Conservation (phyloP, 2,113 vertebrate species). For the Phalacrocorax aristotelis region DNA sequence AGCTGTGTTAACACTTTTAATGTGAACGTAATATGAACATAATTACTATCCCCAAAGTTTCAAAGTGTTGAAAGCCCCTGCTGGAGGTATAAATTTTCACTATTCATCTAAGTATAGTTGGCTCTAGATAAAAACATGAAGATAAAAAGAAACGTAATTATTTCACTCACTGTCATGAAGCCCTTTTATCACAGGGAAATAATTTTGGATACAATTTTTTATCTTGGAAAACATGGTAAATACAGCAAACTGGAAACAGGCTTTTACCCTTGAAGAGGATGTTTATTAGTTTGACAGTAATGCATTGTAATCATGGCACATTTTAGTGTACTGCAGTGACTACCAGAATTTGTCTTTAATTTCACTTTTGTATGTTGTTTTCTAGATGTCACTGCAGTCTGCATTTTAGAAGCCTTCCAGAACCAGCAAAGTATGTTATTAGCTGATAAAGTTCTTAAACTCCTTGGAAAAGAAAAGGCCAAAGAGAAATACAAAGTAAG, state of each 20-base stretch:
- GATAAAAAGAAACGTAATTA: background rate
- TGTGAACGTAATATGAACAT: accelerated
- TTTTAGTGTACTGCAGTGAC: background rate
- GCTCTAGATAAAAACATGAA: background rate
- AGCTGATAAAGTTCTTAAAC: constrained; percentile 97
- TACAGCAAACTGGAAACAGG: background rate
- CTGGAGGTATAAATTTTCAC: background rate
- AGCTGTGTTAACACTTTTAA: background rate
- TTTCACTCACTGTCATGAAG: background rate
- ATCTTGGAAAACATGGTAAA: background rate
- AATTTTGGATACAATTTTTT: background rate
- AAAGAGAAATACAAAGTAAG: constrained; percentile 98
- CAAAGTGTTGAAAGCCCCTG: background rate
- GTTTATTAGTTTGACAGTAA: background rate
- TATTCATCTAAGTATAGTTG: background rate
- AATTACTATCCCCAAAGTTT: background rate
- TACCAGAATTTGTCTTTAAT: background rate
- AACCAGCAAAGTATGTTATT: constrained; percentile 98
- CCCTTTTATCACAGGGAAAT: background rate
- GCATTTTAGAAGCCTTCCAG: constrained; percentile 98
- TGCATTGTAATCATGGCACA: background rate
- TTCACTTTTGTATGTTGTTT: background rate
- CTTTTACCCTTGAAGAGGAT: background rate
- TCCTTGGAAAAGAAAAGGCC: constrained; percentile 98
- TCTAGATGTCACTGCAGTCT: constrained; percentile 96